Conservation (phyloP, 2,888 invertebrate genomes). For the Onthophagus sagittarius region DNA sequence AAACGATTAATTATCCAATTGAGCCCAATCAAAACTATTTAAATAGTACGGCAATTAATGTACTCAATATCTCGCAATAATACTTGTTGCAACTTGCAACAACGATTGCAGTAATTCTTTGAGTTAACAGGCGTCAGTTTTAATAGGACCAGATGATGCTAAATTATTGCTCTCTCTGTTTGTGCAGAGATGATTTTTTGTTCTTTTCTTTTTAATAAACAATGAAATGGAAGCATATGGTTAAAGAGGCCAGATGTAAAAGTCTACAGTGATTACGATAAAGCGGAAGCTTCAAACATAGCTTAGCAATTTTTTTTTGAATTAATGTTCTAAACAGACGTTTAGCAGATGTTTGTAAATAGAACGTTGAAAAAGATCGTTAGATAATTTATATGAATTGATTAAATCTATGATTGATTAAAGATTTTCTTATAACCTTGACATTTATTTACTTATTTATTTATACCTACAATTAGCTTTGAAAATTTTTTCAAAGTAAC, state of each 20-base stretch:
- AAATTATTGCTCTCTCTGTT: background rate
- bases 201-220: background rate
- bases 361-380: background rate
- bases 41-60: background rate
- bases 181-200: background rate
- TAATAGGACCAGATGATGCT: background rate
- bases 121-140: background rate
- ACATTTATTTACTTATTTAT: too few species aligned
- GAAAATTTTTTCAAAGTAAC: background rate
- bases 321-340: background rate
- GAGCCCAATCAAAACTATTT: background rate
- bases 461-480: too few species aligned
- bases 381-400: background rate
- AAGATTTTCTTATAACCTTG: too few species aligned
- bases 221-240: background rate
- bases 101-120: background rate
- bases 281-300: background rate
- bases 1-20: background rate
- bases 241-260: background rate
- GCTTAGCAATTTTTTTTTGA: background rate
- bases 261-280: background rate
- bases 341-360: background rate
- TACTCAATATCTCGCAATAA: background rate
- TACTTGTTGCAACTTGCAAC: background rate
- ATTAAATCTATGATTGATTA: too few species aligned